These are phyloP conservation scores for Paralichthys olivaceus DNA, from an alignment of 2,113 vertebrate species.

Conservation along the genomic window DNA sequence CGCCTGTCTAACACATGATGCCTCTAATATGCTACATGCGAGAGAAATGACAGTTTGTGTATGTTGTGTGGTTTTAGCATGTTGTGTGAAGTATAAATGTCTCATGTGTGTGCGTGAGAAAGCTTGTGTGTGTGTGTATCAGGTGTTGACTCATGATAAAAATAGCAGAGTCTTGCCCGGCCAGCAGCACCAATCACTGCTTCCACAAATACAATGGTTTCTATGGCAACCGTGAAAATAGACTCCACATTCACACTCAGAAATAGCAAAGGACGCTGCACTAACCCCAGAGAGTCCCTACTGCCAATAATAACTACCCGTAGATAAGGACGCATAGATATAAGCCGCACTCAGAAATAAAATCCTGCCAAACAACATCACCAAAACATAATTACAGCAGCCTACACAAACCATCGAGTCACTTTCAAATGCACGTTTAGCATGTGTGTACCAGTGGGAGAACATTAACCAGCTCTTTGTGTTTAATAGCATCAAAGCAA, in stretches of 20 bases:
- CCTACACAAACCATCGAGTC: constrained; percentile 64
- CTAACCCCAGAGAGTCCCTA: constrained; percentile 69
- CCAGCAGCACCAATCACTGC: constrained; percentile 83
- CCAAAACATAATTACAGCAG: constrained; percentile 59
- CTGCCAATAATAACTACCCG: constrained; percentile 71
- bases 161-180: constrained; percentile 84
- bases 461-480: constrained; percentile 43
- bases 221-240: constrained; percentile 86
- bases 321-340: constrained; percentile 58
- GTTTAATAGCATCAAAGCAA: constrained; percentile 46
- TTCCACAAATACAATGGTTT: constrained; percentile 87
- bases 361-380: constrained; percentile 57
- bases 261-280: constrained; percentile 77
- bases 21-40: constrained; percentile 8
- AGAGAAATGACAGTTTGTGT: not conserved
- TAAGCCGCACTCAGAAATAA: constrained; percentile 52
- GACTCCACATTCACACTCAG: constrained; percentile 79
- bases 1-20: constrained; percentile 7
- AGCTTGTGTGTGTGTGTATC: constrained; percentile 48
- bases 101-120: constrained; percentile 25
- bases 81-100: constrained; percentile 23
- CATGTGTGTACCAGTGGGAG: constrained; percentile 21
- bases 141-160: constrained; percentile 85
- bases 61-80: constrained; percentile 21
- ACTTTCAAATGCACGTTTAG: constrained; percentile 47